Evolutionary conservation across 2,113 vertebrate species (phyloP), one percentile per base, ranked within the genome.

Genomic region (Erinaceus europaeus): DNA sequence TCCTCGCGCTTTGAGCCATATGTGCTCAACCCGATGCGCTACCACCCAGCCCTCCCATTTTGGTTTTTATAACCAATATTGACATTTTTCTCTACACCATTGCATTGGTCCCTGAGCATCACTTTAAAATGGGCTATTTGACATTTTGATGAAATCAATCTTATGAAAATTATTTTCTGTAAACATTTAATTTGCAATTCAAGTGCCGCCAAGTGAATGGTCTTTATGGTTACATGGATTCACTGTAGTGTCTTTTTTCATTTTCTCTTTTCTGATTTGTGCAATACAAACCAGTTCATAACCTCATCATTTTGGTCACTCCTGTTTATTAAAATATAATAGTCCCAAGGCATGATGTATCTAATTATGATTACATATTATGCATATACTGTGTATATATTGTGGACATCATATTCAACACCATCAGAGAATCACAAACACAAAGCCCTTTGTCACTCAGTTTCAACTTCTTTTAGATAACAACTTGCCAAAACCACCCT

Each of bases 151-250:
- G n/a, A 53, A 27, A n/a, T 3, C 27, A 82, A 27, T 14, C 40
- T 89, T 74, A 57, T 57, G 40, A 89, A 84, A 87, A 71, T 69
- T 57, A 40, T 80, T 84, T 87, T 79, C 74, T 75, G 32, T 74
- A 52, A 89, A 36, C 44, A 73, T 53, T 73, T 15, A 40, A 48
- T 73, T 86, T 83, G 32, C 7, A 87, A 75, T 69, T 90, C 55
- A 80, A 40, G n/a, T 77, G 34, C 40, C 32, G 57, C 25, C n/a
- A 50, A 59, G 23, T 75, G 29, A 52, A 64, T 40, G 61, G 21
- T 80, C 15, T 59, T 79, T 91, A 55, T 50, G 67, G 20, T 27
- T 36, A 4, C n/a, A 3, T 65, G 40, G 11, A 9, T 20, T 75
- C 64, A 84, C 62, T 27, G 29, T 57, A 23, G 72, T 68, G 40